Evolutionary conservation across 2,888 invertebrate species (phyloP).

Genomic region (Melanargia galathea): DNA sequence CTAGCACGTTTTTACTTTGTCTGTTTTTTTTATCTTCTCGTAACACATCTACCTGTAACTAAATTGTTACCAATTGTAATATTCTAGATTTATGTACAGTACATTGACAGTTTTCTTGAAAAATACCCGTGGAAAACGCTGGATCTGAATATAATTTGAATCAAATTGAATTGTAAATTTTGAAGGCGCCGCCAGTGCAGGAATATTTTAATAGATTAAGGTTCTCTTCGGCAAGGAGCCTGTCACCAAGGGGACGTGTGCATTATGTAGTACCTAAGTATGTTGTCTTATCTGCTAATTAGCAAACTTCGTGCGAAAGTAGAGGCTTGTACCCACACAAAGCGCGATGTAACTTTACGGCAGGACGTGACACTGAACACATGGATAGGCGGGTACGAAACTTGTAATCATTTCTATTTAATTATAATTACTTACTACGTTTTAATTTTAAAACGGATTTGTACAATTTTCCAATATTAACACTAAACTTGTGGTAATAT

Average conservation of each 20-base stretch:
- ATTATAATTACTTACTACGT: no score
- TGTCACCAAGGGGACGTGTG: slow-evolving; percentile 32
- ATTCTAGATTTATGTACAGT: neutral
- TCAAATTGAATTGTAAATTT: slow-evolving; percentile 20
- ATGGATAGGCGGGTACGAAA: neutral
- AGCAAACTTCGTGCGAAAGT: slow-evolving; percentile 35
- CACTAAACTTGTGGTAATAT: no score
- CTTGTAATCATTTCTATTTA: no score
- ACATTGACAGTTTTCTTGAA: neutral
- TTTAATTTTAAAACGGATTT: no score
- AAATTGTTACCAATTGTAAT: neutral
- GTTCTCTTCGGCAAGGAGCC: slow-evolving; percentile 14
- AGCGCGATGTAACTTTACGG: neutral
- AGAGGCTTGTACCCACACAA: neutral
- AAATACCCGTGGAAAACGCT: neutral
- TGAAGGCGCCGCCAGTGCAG: slow-evolving; percentile 32
- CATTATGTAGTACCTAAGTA: slow-evolving; percentile 30
- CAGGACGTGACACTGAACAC: neutral
- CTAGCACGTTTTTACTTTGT: no score
- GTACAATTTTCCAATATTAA: no score
- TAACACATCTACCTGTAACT: neutral
- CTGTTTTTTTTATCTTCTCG: no score
- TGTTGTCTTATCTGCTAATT: slow-evolving; percentile 34
- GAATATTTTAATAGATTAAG: slow-evolving; percentile 31
- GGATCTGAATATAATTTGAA: slow-evolving; percentile 12